These are phyloP conservation scores for Mesoclemmys tuberculata DNA, from an alignment of 2,113 vertebrate genomes.

Conservation along the genomic window DNA sequence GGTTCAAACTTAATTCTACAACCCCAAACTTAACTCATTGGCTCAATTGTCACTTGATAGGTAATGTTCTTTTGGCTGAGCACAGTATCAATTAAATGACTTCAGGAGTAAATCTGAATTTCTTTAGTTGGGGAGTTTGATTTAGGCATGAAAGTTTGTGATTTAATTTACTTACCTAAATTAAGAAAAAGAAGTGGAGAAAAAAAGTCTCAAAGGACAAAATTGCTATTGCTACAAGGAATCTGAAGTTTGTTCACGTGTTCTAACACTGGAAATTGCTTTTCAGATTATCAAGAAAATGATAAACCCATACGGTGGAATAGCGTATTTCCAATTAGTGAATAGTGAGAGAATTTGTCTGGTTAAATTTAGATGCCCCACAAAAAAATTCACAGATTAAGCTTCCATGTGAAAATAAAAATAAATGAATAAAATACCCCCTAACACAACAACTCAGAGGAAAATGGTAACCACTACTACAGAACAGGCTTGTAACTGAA, in stretches of 20 bases:
- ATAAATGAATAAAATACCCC: too few relatives aligned
- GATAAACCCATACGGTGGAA: not conserved
- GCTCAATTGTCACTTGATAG: not conserved
- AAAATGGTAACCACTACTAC: not conserved
- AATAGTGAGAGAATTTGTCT: constrained; percentile 13
- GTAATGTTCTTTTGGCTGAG: not conserved
- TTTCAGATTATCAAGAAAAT: not conserved
- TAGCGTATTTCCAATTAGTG: not conserved
- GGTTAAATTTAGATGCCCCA: not conserved
- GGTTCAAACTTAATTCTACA: not conserved
- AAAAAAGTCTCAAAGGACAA: not conserved
- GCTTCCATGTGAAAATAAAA: not conserved
- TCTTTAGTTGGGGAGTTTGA: not conserved
- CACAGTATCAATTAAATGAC: not conserved
- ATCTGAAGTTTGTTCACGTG: not conserved
- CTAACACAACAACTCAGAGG: not conserved
- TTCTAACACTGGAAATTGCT: not conserved
- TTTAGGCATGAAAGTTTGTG: not conserved
- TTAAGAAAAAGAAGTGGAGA: not conserved
- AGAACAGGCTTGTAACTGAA: not conserved
- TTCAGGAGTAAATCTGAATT: not conserved
- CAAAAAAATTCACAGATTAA: not conserved
- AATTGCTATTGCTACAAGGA: not conserved
- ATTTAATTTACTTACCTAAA: constrained; percentile 11
- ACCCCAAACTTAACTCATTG: not conserved